These are phyloP conservation scores for Charanyca ferruginea DNA, from an alignment of 2,888 invertebrate genomes.

Conservation along the genomic window DNA sequence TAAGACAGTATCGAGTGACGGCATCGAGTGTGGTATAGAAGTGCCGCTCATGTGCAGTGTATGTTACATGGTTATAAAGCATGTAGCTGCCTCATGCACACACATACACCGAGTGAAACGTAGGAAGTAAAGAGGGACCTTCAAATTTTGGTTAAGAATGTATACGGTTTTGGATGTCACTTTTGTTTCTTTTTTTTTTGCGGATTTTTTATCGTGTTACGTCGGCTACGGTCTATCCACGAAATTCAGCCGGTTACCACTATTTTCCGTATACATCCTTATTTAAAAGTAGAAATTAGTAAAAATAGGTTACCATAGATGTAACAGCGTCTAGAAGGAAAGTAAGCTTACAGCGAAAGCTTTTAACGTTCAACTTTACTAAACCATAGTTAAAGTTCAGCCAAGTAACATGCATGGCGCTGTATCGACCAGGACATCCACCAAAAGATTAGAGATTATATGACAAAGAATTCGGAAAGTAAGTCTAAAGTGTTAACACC, in stretches of 20 bases:
- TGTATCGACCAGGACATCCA: constrained; percentile 50
- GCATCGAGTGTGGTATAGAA: constrained; percentile 37
- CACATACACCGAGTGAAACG: constrained; percentile 42
- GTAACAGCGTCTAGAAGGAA: constrained; percentile 64
- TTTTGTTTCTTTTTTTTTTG: neutral
- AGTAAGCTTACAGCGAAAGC: constrained; percentile 63
- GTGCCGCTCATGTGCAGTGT: constrained; percentile 49
- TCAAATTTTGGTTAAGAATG: constrained; percentile 28
- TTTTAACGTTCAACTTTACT: constrained; percentile 42
- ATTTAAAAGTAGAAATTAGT: constrained; percentile 18
- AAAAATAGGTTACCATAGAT: constrained; percentile 42
- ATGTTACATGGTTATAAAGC: constrained; percentile 45
- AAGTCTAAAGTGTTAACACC: neutral
- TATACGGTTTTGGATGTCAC: constrained; percentile 16
- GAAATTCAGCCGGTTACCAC: neutral
- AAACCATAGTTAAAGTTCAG: constrained; percentile 37
- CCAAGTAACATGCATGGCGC: constrained; percentile 57
- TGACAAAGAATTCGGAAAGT: neutral
- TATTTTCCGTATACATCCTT: constrained; percentile 36
- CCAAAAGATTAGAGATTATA: neutral
- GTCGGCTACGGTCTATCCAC: neutral
- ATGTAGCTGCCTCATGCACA: constrained; percentile 57
- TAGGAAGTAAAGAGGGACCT: constrained; percentile 29
- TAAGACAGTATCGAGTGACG: constrained; percentile 36
- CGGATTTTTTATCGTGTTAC: neutral